Conservation (phyloP, 2,797 vertebrate genomes). For the Acridotheres tristis region DNA sequence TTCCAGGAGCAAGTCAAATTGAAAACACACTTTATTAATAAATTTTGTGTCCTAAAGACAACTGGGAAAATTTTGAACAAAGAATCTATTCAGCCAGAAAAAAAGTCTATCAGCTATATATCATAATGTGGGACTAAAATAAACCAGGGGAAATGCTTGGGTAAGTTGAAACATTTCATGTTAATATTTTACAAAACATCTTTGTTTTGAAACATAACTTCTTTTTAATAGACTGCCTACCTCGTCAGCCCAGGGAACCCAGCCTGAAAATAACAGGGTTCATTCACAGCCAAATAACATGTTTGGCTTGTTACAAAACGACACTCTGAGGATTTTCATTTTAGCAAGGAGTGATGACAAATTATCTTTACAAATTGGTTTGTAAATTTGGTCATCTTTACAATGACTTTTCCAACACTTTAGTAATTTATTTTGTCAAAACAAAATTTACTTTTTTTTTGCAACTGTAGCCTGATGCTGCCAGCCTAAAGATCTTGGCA, state of each 20-base stretch:
- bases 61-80: not conserved
- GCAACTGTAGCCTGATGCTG: not conserved
- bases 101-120: not conserved
- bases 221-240: not conserved
- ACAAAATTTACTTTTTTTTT: not conserved
- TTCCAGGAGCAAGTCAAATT: not conserved
- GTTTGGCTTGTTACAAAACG: not conserved
- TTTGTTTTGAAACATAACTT: constrained; percentile 14
- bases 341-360: not conserved
- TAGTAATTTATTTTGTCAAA: not conserved
- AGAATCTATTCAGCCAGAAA: not conserved
- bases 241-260: not conserved
- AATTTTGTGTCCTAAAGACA: not conserved
- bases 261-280: not conserved
- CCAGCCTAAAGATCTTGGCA: not conserved
- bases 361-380: not conserved
- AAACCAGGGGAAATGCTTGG: not conserved
- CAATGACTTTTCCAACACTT: not conserved
- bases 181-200: not conserved
- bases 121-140: not conserved
- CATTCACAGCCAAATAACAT: not conserved
- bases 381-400: too few species aligned
- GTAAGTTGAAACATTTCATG: constrained; percentile 52
- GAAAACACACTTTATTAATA: not conserved
- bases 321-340: not conserved